Conservation (phyloP, 92 coral and sea anemone species). For the Anthopleura xanthogrammica region DNA sequence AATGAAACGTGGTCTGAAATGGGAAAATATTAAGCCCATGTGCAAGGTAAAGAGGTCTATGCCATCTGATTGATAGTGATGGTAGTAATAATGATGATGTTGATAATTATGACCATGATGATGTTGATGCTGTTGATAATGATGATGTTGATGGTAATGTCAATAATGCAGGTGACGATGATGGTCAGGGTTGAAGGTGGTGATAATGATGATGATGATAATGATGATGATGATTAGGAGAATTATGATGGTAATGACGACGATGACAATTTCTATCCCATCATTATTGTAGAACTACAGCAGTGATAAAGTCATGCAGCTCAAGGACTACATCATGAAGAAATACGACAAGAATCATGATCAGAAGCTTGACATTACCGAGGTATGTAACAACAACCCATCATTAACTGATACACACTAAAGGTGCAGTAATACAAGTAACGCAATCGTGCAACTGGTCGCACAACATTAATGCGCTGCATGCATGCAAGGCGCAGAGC, state of each 20-base stretch:
- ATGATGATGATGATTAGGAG: background rate
- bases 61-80: too few species aligned
- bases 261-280: background rate
- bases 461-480: too few species aligned
- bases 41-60: too few species aligned
- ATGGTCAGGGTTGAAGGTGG: background rate
- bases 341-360: slow-evolving; percentile 74
- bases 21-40: too few species aligned
- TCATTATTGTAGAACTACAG: slow-evolving; percentile 44
- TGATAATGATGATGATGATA: background rate
- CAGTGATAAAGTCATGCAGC: slow-evolving; percentile 45
- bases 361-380: slow-evolving; percentile 68
- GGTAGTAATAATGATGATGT: background rate
- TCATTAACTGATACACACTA: background rate
- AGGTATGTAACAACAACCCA: slow-evolving; percentile 30
- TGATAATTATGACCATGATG: background rate
- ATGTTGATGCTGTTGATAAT: background rate
- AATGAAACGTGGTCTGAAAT: too few species aligned
- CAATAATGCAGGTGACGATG: background rate
- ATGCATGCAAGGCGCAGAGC: too few species aligned
- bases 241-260: background rate
- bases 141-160: background rate
- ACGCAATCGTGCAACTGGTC: background rate
- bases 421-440: background rate
- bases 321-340: slow-evolving; percentile 67